phyloP scores from a whole-genome alignment of 2,888 invertebrate species.

The Drosophila affinis region DNA sequence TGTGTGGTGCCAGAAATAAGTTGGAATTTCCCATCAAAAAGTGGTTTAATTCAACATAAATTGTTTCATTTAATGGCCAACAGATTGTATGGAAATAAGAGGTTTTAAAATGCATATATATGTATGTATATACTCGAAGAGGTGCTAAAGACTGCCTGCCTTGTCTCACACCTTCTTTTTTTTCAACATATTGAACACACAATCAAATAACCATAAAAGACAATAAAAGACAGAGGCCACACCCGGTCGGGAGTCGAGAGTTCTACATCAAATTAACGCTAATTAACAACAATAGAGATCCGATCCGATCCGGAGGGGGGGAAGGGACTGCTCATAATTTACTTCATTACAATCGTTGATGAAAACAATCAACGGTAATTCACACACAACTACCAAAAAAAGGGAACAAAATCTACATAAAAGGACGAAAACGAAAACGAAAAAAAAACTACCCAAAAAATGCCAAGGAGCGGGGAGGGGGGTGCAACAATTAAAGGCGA shows the following conservation, averaged over 20 bases:
- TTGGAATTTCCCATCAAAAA: conserved; percentile 5
- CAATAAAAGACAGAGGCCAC: conserved; percentile 49
- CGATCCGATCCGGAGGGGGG: conserved; percentile 29
- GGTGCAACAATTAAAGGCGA: conserved; percentile 71
- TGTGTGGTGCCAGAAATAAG: conserved; percentile 32
- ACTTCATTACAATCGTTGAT: conserved; percentile 71
- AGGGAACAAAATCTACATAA: conserved; percentile 61
- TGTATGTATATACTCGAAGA: not conserved
- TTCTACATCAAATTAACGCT: conserved; percentile 67
- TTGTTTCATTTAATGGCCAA: not conserved
- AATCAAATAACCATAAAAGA: conserved; percentile 60
- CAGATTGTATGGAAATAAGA: not conserved
- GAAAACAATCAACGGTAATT: conserved; percentile 76
- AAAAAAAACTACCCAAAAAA: conserved; percentile 50
- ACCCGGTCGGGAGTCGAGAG: conserved; percentile 18
- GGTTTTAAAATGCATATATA: not conserved
- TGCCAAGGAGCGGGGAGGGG: conserved; percentile 19
- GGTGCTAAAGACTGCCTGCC: not conserved
- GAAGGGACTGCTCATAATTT: conserved; percentile 64
- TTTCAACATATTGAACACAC: conserved; percentile 45
- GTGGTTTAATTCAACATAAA: conserved; percentile 1
- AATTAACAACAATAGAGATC: conserved; percentile 64
- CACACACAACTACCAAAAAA: conserved; percentile 33
- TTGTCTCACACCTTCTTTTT: not conserved
- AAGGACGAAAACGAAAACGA: not conserved